Conservation (phyloP, 2,113 vertebrate species). For the Coregonus clupeaformis region DNA sequence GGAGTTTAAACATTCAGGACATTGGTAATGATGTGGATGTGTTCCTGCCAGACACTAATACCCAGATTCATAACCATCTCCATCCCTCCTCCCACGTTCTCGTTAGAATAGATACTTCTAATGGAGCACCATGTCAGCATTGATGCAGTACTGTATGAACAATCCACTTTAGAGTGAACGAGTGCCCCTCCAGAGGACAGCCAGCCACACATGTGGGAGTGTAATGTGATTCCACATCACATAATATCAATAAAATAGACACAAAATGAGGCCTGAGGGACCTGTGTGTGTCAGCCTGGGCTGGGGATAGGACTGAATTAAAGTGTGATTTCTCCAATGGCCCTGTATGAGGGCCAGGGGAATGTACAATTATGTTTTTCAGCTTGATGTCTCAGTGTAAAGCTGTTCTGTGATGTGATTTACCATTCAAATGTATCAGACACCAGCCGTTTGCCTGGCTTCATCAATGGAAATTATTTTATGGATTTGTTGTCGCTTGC, state of each 20-base stretch:
- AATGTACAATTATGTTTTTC: background rate
- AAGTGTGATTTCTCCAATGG: constrained; percentile 14
- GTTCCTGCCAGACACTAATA: background rate
- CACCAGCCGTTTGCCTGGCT: background rate
- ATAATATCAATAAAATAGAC: constrained; percentile 4
- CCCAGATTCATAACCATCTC: background rate
- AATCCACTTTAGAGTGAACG: constrained; percentile 12
- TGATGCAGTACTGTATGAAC: background rate
- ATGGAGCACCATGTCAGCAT: background rate
- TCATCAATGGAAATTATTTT: constrained; percentile 1
- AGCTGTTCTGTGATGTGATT: constrained; percentile 3
- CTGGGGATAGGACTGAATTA: constrained; percentile 9
- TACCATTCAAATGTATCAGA: constrained; percentile 17
- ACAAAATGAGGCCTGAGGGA: constrained; percentile 34
- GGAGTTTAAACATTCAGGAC: background rate
- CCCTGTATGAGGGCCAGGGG: background rate
- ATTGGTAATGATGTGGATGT: background rate
- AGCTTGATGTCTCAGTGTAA: constrained; percentile 1
- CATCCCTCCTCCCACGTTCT: background rate
- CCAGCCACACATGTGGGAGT: background rate
- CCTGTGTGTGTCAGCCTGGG: background rate
- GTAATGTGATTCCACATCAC: constrained; percentile 16
- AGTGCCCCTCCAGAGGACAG: background rate
- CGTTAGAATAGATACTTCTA: background rate
- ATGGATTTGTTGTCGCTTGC: background rate